Conservation (phyloP, 2,113 vertebrate genomes). For the Sisor rabdophorus region DNA sequence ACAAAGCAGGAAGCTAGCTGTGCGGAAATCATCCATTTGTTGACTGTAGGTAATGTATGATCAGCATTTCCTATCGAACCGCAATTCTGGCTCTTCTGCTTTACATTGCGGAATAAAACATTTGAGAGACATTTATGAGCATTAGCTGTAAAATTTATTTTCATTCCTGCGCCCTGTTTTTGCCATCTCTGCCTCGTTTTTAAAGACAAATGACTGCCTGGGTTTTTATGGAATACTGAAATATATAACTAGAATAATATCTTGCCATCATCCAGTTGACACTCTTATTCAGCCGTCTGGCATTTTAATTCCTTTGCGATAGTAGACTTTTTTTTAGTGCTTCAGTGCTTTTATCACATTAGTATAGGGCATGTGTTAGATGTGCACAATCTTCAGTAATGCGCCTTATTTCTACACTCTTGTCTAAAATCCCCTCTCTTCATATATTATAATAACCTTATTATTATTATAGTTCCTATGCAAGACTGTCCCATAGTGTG, state of each 20-base stretch:
- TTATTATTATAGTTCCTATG: not conserved
- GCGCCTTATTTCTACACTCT: not conserved
- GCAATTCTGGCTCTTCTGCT: not conserved
- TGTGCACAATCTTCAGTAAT: not conserved
- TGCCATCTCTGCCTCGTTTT: not conserved
- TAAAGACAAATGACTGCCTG: slow-evolving; percentile 26
- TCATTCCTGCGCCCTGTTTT: not conserved
- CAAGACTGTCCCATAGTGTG: not conserved
- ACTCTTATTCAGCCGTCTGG: slow-evolving; percentile 20
- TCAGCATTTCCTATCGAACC: not conserved
- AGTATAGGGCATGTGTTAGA: slow-evolving; percentile 5
- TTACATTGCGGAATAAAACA: not conserved
- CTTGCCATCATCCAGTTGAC: slow-evolving; percentile 13
- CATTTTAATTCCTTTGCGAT: slow-evolving; percentile 21
- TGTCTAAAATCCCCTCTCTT: not conserved
- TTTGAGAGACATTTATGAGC: not conserved
- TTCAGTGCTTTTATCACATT: slow-evolving; percentile 2
- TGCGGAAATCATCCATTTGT: not conserved
- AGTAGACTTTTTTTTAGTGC: slow-evolving; percentile 22
- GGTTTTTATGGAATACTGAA: slow-evolving; percentile 30
- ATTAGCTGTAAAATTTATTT: not conserved
- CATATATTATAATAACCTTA: not conserved
- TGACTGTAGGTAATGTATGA: not conserved
- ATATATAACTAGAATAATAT: slow-evolving; percentile 37
- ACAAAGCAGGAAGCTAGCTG: too few species aligned